Percentiles rank a stretch among this genome's conserved stretches.
These are phyloP conservation scores for Brotula barbata DNA, from an alignment of 2,797 vertebrate genomes.

Conservation along the genomic window DNA sequence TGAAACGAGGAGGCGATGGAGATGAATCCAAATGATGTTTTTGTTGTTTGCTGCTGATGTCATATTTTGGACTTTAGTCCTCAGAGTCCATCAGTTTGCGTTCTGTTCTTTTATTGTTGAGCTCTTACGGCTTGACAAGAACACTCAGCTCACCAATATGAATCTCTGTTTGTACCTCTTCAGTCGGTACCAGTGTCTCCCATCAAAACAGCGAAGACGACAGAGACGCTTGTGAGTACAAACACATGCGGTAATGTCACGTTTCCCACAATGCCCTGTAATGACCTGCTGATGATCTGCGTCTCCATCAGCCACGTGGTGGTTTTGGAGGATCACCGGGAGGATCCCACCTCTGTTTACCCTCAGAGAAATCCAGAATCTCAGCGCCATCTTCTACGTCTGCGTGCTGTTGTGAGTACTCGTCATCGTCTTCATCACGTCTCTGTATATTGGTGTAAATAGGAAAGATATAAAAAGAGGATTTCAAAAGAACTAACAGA, in stretches of 20 bases:
- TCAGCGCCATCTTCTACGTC: constrained; percentile 72
- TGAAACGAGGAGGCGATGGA: background rate
- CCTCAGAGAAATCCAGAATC: constrained; percentile 31
- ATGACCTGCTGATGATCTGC: background rate
- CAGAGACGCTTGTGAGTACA: constrained; percentile 24
- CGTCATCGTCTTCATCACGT: background rate
- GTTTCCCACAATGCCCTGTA: background rate
- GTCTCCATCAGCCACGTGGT: constrained; percentile 53
- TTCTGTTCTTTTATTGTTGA: background rate
- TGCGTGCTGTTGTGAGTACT: constrained; percentile 76
- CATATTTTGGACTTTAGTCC: too few species aligned
- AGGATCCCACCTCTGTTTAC: constrained; percentile 17
- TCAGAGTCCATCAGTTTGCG: too few species aligned
- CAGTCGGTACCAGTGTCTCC: constrained; percentile 39
- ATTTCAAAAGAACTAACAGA: background rate
- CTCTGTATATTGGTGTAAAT: too few species aligned
- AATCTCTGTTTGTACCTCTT: background rate
- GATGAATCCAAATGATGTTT: background rate
- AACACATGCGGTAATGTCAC: background rate
- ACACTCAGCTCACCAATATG: background rate
- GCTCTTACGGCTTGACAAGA: background rate
- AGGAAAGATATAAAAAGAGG: too few species aligned
- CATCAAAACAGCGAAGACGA: constrained; percentile 36
- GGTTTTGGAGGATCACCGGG: constrained; percentile 42
- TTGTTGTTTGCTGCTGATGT: too few species aligned